Conservation (phyloP, 2,888 invertebrate species). For the Zelleria hepariella region DNA sequence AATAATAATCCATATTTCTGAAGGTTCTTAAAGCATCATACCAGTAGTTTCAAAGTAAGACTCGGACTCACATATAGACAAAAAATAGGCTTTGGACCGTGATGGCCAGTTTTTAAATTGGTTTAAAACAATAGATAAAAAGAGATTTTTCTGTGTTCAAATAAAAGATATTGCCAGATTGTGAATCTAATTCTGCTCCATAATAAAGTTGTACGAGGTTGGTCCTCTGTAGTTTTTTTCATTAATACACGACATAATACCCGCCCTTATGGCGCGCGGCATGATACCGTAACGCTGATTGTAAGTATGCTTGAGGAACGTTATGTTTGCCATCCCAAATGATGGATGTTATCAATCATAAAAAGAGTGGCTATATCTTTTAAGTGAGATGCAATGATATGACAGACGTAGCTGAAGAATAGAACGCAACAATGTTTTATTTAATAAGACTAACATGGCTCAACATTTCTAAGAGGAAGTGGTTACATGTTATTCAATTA, state of each 20-base stretch:
- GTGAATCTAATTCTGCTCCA: too few species aligned
- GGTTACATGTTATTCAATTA: not conserved
- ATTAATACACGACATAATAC: too few species aligned
- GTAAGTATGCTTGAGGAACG: too few species aligned
- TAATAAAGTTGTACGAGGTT: too few species aligned
- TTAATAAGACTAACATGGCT: not conserved
- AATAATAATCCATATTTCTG: not conserved
- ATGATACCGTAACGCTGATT: too few species aligned
- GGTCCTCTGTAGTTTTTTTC: too few species aligned
- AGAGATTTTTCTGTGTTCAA: not conserved
- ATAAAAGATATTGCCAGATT: too few species aligned
- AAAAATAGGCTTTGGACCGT: too few species aligned
- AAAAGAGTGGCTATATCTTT: too few species aligned
- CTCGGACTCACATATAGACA: not conserved
- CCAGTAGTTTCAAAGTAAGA: not conserved
- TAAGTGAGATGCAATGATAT: not conserved
- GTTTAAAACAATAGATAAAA: not conserved
- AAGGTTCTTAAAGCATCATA: not conserved
- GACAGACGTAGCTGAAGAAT: not conserved
- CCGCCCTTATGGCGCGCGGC: too few species aligned
- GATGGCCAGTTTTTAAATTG: not conserved
- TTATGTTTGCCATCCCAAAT: too few species aligned
- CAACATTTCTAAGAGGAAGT: not conserved
- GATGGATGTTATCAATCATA: too few species aligned
- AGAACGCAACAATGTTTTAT: not conserved